A percentile compares a stretch with the other conserved stretches of the same genome.
These are phyloP conservation scores for Eumerus sabulonum DNA, from an alignment of 2,888 invertebrate species.

Conservation along the genomic window DNA sequence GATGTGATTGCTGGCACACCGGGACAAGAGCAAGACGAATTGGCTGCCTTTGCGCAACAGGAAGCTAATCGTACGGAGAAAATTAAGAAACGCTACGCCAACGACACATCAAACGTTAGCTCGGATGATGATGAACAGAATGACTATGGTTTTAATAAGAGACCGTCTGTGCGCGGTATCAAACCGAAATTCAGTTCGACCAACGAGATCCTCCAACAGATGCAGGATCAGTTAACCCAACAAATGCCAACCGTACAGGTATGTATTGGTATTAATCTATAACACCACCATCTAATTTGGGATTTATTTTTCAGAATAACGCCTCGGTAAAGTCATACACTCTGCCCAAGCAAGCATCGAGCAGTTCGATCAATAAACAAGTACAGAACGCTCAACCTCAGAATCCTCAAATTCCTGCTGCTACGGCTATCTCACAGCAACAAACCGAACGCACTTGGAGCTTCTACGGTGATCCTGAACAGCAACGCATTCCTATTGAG, in stretches of 20 bases:
- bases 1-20: conserved; percentile 86
- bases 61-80: conserved; percentile 90
- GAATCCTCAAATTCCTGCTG: conserved; percentile 72
- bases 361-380: conserved; percentile 72
- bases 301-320: conserved; percentile 43
- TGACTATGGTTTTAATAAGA: conserved; percentile 92
- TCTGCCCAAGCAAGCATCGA: conserved; percentile 75
- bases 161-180: conserved; percentile 94
- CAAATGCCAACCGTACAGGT: conserved; percentile 75
- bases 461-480: conserved; percentile 76
- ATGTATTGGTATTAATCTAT: neutral
- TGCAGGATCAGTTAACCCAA: conserved; percentile 84
- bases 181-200: conserved; percentile 91
- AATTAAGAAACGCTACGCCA: conserved; percentile 86
- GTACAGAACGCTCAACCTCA: conserved; percentile 75
- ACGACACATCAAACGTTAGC: conserved; percentile 79
- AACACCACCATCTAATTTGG: neutral
- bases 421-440: conserved; percentile 75
- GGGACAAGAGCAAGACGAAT: conserved; percentile 85
- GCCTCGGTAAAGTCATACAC: conserved; percentile 76
- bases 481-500: conserved; percentile 75
- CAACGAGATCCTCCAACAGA: conserved; percentile 89
- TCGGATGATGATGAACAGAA: conserved; percentile 88
- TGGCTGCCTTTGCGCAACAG: conserved; percentile 91
- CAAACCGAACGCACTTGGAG: conserved; percentile 78